phyloP scores from a whole-genome alignment of 2,797 vertebrate species.

The Adrianichthys oophorus region DNA sequence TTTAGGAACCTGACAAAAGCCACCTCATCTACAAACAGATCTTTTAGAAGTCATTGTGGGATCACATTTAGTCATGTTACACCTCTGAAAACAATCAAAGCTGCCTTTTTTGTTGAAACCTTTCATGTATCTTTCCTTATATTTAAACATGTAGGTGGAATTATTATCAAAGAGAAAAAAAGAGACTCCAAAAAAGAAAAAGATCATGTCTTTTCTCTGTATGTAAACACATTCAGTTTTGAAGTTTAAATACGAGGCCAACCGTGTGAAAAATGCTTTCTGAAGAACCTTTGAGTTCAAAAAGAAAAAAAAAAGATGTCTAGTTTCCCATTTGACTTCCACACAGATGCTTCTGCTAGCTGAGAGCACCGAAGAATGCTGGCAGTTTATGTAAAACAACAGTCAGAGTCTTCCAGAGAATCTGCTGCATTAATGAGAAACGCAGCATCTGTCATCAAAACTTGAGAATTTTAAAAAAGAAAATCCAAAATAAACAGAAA shows the following conservation, averaged over 20 bases:
- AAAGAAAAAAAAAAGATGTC: not conserved
- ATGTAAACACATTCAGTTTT: slow-evolving; percentile 3
- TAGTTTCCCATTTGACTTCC: slow-evolving; percentile 5
- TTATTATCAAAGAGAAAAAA: too few relatives aligned
- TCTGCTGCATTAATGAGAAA: not conserved
- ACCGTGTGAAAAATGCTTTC: slow-evolving; percentile 1
- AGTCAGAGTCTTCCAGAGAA: slow-evolving; percentile 12
- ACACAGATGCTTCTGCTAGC: slow-evolving; percentile 2
- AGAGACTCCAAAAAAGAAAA: too few relatives aligned
- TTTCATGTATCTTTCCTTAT: too few relatives aligned
- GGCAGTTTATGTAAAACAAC: slow-evolving; percentile 10
- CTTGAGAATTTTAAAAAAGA: too few relatives aligned
- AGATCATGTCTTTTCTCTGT: too few relatives aligned
- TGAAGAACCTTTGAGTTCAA: slow-evolving; percentile 18
- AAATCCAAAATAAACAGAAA: too few relatives aligned
- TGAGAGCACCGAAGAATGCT: slow-evolving; percentile 4
- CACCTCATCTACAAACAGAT: slow-evolving; percentile 25
- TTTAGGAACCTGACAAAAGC: slow-evolving; percentile 33
- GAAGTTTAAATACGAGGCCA: not conserved
- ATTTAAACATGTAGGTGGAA: too few relatives aligned
- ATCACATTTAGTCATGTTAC: slow-evolving; percentile 29
- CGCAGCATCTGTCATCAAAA: not conserved
- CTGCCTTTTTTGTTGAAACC: too few relatives aligned
- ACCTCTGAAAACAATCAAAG: slow-evolving; percentile 23
- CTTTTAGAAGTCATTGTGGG: slow-evolving; percentile 40